Conservation (phyloP, 2,797 vertebrate genomes). For the Alfaro cultratus region DNA sequence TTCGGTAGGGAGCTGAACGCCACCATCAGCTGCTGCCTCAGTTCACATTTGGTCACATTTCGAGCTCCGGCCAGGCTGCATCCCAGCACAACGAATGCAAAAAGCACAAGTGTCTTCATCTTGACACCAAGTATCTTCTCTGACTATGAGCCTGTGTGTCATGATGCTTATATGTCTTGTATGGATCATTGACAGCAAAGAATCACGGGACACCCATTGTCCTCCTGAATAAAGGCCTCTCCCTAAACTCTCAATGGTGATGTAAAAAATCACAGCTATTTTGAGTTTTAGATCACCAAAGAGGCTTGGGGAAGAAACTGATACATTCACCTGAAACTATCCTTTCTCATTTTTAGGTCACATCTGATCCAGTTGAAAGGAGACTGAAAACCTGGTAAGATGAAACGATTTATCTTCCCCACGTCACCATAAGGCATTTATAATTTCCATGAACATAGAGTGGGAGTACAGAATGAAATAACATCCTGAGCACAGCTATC, state of each 20-base stretch:
- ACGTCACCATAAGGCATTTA: not conserved
- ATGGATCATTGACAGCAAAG: not conserved
- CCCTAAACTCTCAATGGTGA: not conserved
- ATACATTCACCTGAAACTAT: constrained; percentile 20
- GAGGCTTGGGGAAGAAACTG: constrained; percentile 10
- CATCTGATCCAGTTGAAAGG: constrained; percentile 21
- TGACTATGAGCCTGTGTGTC: not conserved
- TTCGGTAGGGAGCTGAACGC: not conserved
- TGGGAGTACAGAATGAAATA: not conserved
- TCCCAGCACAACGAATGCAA: constrained; percentile 31
- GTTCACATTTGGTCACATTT: constrained; percentile 36
- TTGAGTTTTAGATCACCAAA: constrained; percentile 4
- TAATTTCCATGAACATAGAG: not conserved
- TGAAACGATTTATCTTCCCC: not conserved
- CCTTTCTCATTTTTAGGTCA: constrained; percentile 29
- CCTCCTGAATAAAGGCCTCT: constrained; percentile 16
- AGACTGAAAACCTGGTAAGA: not conserved
- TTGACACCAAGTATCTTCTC: not conserved
- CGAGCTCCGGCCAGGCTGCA: constrained; percentile 2
- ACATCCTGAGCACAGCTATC: not conserved
- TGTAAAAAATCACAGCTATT: constrained; percentile 5
- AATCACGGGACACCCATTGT: constrained; percentile 29
- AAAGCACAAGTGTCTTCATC: constrained; percentile 36
- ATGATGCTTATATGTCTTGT: constrained; percentile 20
- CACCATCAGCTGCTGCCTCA: constrained; percentile 13